A percentile compares a stretch with the other conserved stretches of the same genome.
phyloP scores from a whole-genome alignment of 2,888 invertebrate genomes.

The Balanococcus diminutus region DNA sequence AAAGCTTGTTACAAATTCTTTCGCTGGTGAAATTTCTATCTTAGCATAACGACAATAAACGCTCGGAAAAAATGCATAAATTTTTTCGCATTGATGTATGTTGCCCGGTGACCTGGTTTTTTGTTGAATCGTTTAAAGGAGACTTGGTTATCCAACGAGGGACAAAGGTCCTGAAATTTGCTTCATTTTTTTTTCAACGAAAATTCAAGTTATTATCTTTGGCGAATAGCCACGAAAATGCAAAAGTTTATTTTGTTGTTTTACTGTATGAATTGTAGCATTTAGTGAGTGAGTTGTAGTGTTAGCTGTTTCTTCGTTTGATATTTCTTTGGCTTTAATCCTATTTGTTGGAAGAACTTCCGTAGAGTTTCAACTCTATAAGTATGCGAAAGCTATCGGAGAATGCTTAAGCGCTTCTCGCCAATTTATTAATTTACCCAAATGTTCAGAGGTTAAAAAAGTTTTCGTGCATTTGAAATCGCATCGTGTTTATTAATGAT shows the following conservation, averaged over 20 bases:
- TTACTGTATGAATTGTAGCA: conserved; percentile 43
- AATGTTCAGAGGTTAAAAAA: background rate
- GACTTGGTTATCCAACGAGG: conserved; percentile 6
- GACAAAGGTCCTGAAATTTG: conserved; percentile 33
- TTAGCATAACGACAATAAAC: background rate
- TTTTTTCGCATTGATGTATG: background rate
- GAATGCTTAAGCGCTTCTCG: conserved; percentile 33
- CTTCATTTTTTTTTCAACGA: conserved; percentile 31
- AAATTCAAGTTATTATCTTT: conserved; percentile 46
- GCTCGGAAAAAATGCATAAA: conserved; percentile 9
- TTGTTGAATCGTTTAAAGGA: conserved; percentile 4
- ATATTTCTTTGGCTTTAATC: conserved; percentile 50
- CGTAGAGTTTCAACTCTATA: conserved; percentile 43
- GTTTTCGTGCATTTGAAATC: background rate
- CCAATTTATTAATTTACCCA: conserved; percentile 20
- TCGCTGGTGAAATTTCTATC: background rate
- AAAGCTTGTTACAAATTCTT: background rate
- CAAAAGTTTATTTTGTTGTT: conserved; percentile 51
- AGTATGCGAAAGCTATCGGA: conserved; percentile 20
- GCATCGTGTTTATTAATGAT: background rate
- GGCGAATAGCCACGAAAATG: conserved; percentile 48
- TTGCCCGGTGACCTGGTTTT: conserved; percentile 37
- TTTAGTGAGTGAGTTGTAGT: conserved; percentile 45
- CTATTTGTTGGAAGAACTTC: conserved; percentile 47
- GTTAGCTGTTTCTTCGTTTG: conserved; percentile 47